These are phyloP conservation scores for Struthio camelus DNA, from an alignment of 2,113 vertebrate species.

Conservation along the genomic window DNA sequence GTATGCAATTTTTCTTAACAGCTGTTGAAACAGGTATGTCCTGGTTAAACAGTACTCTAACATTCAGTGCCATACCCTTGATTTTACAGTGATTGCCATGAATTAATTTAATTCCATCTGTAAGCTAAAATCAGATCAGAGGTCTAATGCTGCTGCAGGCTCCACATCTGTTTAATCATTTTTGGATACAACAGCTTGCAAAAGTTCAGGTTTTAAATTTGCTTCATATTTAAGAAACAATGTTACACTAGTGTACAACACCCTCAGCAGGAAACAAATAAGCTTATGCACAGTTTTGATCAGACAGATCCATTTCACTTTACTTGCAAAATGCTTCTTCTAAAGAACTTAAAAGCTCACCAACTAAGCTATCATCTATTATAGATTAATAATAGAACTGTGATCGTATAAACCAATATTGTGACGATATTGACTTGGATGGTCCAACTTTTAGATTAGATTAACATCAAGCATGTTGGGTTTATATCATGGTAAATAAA, in stretches of 20 bases:
- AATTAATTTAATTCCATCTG: constrained; percentile 77
- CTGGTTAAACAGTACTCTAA: constrained; percentile 51
- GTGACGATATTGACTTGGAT: neutral
- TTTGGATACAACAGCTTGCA: constrained; percentile 71
- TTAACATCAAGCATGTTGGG: neutral
- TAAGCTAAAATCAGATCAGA: constrained; percentile 79
- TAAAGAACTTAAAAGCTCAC: neutral
- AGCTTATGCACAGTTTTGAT: neutral
- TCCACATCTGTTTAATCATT: constrained; percentile 78
- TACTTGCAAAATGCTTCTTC: neutral
- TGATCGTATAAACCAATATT: neutral
- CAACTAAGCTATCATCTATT: neutral
- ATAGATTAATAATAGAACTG: neutral
- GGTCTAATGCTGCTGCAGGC: constrained; percentile 76
- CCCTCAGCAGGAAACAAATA: neutral
- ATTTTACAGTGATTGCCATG: constrained; percentile 69
- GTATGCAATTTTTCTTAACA: constrained; percentile 50
- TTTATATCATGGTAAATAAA: neutral
- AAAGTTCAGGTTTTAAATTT: constrained; percentile 74
- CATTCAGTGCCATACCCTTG: constrained; percentile 62
- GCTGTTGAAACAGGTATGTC: constrained; percentile 64
- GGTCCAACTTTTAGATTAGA: neutral
- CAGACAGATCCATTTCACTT: neutral
- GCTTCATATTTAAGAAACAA: constrained; percentile 69
- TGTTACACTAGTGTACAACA: constrained; percentile 1